phyloP scores from a whole-genome alignment of 2,797 vertebrate species.

The Macropodus opercularis region DNA sequence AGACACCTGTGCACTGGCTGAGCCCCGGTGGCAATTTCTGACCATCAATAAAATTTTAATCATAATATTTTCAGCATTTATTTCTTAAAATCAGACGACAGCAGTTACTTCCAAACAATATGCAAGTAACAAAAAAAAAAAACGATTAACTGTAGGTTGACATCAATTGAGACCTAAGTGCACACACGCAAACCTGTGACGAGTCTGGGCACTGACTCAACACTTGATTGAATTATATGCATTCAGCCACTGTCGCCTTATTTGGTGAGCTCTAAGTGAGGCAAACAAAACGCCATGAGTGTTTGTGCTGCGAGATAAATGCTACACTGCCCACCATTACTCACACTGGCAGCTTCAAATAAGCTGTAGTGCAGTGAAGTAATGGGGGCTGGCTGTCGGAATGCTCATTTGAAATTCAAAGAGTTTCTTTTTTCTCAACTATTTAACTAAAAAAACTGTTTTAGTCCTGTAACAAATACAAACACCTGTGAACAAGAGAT shows the following conservation, averaged over 20 bases:
- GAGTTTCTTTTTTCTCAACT: constrained; percentile 56
- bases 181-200: not conserved
- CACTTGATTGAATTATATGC: not conserved
- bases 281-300: constrained; percentile 66
- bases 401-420: constrained; percentile 55
- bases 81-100: not conserved
- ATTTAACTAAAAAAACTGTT: constrained; percentile 36
- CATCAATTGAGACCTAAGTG: not conserved
- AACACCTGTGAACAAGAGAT: not conserved
- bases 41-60: not conserved
- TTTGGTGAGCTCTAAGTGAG: constrained; percentile 54
- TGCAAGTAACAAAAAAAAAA: not conserved
- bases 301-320: constrained; percentile 72
- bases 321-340: constrained; percentile 63
- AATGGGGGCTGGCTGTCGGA: constrained; percentile 45
- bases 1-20: not conserved
- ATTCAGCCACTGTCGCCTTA: constrained; percentile 46
- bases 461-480: constrained; percentile 2
- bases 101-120: not conserved
- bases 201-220: constrained; percentile 10
- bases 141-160: not conserved
- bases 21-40: not conserved
- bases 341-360: constrained; percentile 70
- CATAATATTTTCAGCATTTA: too few relatives aligned
- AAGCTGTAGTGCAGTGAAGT: constrained; percentile 55